These are phyloP conservation scores for Ceratina australensis DNA, from an alignment of 1,140 invertebrate species.

Conservation along the genomic window DNA sequence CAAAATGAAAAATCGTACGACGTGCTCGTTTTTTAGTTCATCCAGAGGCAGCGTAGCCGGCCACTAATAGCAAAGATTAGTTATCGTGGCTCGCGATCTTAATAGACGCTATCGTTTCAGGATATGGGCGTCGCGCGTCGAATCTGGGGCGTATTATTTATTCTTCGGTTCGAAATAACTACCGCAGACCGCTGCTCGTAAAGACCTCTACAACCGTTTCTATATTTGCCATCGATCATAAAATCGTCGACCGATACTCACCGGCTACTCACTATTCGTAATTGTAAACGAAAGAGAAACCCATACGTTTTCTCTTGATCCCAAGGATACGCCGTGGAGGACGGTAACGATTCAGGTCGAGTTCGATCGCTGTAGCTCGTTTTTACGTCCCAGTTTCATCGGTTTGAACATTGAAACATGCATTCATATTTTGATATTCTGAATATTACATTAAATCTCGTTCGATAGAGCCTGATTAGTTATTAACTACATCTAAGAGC, in stretches of 20 bases:
- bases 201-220: constrained; percentile 21
- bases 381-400: not conserved
- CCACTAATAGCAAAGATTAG: constrained; percentile 34
- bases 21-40: constrained; percentile 7
- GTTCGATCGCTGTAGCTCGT: constrained; percentile 38
- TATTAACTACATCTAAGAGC: too few species aligned
- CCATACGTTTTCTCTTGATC: constrained; percentile 24
- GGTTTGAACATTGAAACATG: not conserved
- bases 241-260: constrained; percentile 20
- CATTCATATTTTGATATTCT: not conserved
- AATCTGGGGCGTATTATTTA: constrained; percentile 45
- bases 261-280: not conserved
- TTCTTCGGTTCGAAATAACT: constrained; percentile 51
- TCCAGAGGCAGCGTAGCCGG: not conserved
- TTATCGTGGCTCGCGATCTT: constrained; percentile 51
- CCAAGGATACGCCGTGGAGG: constrained; percentile 43
- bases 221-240: constrained; percentile 30
- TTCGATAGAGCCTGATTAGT: too few species aligned
- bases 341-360: constrained; percentile 27
- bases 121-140: constrained; percentile 25
- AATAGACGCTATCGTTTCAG: constrained; percentile 41
- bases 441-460: too few species aligned
- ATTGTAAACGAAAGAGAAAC: constrained; percentile 3
- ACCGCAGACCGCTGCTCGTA: not conserved
- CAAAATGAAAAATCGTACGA: not conserved